Conservation (phyloP, 2,113 vertebrate genomes). For the Charina bottae region DNA sequence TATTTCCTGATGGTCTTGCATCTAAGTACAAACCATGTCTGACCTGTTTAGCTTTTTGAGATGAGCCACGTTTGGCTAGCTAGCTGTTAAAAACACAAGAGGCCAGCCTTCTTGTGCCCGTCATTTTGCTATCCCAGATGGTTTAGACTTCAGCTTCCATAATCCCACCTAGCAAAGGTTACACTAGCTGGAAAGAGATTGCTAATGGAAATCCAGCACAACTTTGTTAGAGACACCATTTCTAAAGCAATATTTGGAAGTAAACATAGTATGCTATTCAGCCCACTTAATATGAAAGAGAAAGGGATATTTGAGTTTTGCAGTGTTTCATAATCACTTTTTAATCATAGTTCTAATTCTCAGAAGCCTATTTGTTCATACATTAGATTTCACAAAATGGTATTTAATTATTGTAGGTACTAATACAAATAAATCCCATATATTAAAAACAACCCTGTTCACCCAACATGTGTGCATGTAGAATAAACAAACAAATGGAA, state of each 20-base stretch:
- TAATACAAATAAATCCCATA: background rate
- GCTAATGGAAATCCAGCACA: background rate
- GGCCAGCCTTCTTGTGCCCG: background rate
- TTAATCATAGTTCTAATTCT: background rate
- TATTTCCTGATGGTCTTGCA: background rate
- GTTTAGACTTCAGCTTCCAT: background rate
- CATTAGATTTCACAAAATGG: background rate
- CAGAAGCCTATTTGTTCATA: background rate
- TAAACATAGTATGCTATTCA: background rate
- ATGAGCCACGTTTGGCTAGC: background rate
- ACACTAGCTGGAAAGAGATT: background rate
- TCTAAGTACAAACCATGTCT: background rate
- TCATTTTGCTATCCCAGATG: background rate
- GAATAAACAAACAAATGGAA: background rate
- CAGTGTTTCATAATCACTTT: background rate
- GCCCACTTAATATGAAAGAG: background rate
- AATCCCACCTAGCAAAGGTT: background rate
- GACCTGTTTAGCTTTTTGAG: background rate
- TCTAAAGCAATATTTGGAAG: background rate
- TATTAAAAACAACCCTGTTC: background rate
- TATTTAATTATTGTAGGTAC: background rate
- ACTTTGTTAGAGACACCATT: background rate
- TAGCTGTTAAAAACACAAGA: background rate
- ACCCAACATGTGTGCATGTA: no score
- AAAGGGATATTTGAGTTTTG: background rate